A percentile compares a stretch with the other conserved stretches of the same genome.
Evolutionary conservation across 2,888 invertebrate species (phyloP).

Genomic region (Caenorhabditis sinica): DNA sequence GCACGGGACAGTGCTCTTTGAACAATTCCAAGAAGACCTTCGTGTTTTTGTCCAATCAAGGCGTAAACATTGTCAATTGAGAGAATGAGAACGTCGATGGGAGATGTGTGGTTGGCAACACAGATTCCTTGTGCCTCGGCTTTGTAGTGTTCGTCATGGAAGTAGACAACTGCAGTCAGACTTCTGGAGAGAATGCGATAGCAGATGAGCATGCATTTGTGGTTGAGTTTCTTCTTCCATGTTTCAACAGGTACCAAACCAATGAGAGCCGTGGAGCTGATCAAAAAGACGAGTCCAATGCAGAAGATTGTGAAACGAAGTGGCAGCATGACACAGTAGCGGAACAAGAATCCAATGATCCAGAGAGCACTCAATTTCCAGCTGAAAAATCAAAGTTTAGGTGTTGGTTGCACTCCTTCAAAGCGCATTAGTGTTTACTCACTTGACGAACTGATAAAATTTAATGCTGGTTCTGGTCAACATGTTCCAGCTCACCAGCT

Average conservation of each 20-base stretch:
- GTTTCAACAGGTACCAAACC: constrained; percentile 88
- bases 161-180: constrained; percentile 87
- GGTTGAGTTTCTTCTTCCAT: constrained; percentile 84
- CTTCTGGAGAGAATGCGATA: constrained; percentile 90
- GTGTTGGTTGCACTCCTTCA: neutral
- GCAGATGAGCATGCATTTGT: constrained; percentile 88
- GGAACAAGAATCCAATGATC: constrained; percentile 93
- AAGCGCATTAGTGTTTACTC: constrained; percentile 15
- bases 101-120: constrained; percentile 97
- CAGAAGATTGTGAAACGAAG: constrained; percentile 85
- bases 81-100: constrained; percentile 92
- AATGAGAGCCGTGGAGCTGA: constrained; percentile 88
- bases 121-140: constrained; percentile 87
- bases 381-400: constrained; percentile 79
- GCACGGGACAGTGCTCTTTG: constrained; percentile 95
- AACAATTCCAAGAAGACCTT: constrained; percentile 87
- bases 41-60: constrained; percentile 96
- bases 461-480: constrained; percentile 88
- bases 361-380: constrained; percentile 92
- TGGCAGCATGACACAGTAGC: constrained; percentile 94
- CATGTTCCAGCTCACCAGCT: constrained; percentile 92
- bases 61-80: constrained; percentile 93
- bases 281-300: constrained; percentile 86
- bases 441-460: constrained; percentile 82
- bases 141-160: constrained; percentile 84